phyloP scores from a whole-genome alignment of 2,797 vertebrate species.

The Distichodus sexfasciatus region DNA sequence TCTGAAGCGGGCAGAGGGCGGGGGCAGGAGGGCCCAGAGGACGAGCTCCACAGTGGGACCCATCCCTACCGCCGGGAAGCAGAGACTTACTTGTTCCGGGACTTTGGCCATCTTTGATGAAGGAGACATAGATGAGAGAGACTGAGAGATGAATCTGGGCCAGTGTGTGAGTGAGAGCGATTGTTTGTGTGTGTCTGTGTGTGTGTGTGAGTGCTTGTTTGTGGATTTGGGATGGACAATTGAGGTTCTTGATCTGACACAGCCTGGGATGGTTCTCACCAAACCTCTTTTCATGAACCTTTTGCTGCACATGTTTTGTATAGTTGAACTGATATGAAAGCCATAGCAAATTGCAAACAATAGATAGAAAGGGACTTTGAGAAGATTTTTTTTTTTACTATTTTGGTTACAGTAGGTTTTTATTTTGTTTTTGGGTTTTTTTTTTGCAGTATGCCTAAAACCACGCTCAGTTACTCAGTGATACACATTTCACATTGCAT shows the following conservation, averaged over 20 bases:
- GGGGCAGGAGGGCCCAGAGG: conserved; percentile 30
- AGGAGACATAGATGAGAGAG: conserved; percentile 13
- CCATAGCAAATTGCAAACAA: conserved; percentile 42
- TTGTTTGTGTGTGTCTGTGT: background rate
- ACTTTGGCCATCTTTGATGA: conserved; percentile 38
- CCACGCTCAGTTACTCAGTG: no score
- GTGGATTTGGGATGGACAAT: conserved; percentile 14
- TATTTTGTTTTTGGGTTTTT: no score
- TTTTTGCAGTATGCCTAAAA: no score
- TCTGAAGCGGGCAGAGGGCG: conserved; percentile 76
- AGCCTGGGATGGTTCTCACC: conserved; percentile 46
- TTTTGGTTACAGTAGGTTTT: no score
- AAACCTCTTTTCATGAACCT: conserved; percentile 46
- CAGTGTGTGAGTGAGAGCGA: background rate
- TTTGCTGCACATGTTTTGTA: conserved; percentile 39
- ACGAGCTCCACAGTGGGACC: conserved; percentile 16
- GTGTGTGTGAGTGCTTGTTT: conserved; percentile 1
- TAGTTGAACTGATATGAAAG: conserved; percentile 39
- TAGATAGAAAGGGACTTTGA: background rate
- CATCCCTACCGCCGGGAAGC: background rate
- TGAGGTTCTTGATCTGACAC: conserved; percentile 29
- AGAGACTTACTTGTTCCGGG: conserved; percentile 23
- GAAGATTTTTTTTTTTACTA: background rate
- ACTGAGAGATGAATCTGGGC: conserved; percentile 1
- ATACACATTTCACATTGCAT: no score